These are phyloP conservation scores for Sclerurus mexicanus DNA, from an alignment of 2,113 vertebrate genomes.

Conservation along the genomic window DNA sequence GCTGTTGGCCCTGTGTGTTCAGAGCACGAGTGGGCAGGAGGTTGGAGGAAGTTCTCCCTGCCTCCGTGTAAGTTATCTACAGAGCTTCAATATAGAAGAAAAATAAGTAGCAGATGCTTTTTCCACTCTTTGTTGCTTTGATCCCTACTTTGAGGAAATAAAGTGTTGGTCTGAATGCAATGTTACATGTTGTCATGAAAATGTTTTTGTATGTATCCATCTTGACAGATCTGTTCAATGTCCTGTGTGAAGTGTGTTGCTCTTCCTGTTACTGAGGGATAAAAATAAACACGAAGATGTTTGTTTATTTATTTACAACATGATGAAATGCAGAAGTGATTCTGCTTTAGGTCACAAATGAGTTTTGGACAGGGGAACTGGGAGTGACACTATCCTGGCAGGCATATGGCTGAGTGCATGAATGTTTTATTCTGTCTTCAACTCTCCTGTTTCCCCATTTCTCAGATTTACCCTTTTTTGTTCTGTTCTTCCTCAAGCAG, in stretches of 20 bases:
- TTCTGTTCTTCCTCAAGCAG: not conserved
- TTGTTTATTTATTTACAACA: not conserved
- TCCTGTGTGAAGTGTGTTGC: not conserved
- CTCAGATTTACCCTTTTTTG: not conserved
- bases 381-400: not conserved
- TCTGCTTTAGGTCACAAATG: not conserved
- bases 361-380: not conserved
- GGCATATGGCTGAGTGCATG: not conserved
- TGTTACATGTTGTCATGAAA: not conserved
- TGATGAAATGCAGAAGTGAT: not conserved
- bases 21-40: accelerated
- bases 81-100: accelerated
- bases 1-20: not conserved
- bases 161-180: not conserved
- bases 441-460: not conserved
- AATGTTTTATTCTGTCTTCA: not conserved
- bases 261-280: not conserved
- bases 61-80: not conserved
- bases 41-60: not conserved
- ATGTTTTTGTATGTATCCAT: not conserved
- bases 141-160: not conserved
- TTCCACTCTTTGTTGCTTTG: not conserved
- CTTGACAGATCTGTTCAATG: not conserved
- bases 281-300: not conserved
- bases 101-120: not conserved